Percentiles rank a stretch among this genome's conserved stretches.
These are phyloP conservation scores for Asteroscopus sphinx DNA, from an alignment of 2,888 invertebrate species.

Conservation along the genomic window DNA sequence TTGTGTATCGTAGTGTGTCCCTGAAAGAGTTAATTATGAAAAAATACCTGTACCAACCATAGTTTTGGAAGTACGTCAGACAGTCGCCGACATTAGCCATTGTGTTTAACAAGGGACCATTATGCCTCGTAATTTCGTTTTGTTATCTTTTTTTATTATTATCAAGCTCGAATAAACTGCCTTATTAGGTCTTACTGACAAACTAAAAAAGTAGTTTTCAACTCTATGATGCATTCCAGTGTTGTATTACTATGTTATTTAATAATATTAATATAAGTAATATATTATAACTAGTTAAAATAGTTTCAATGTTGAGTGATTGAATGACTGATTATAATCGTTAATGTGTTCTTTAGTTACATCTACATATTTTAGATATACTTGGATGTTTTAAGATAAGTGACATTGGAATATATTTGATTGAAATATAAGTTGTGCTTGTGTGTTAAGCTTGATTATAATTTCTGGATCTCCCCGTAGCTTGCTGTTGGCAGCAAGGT, in stretches of 20 bases:
- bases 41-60: too few relatives aligned
- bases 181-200: slow-evolving; percentile 18
- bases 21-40: too few relatives aligned
- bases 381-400: slow-evolving; percentile 29
- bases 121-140: not conserved
- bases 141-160: not conserved
- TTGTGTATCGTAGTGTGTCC: too few relatives aligned
- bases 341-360: slow-evolving; percentile 59
- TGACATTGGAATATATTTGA: slow-evolving; percentile 47
- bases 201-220: slow-evolving; percentile 3
- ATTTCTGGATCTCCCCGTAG: not conserved
- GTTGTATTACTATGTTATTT: slow-evolving; percentile 39
- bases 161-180: slow-evolving; percentile 13
- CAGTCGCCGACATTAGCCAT: too few relatives aligned
- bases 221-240: slow-evolving; percentile 34
- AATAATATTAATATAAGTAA: slow-evolving; percentile 33
- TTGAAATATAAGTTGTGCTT: slow-evolving; percentile 32
- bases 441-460: not conserved
- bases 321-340: slow-evolving; percentile 67
- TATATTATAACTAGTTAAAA: slow-evolving; percentile 10
- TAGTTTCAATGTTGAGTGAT: slow-evolving; percentile 54
- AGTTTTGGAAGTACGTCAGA: too few relatives aligned
- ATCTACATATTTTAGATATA: slow-evolving; percentile 46
- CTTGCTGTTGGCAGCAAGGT: not conserved
- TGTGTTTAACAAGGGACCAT: not conserved